These are phyloP conservation scores for Pachymerium ferrugineum DNA, from an alignment of 2,888 invertebrate species.

Conservation along the genomic window DNA sequence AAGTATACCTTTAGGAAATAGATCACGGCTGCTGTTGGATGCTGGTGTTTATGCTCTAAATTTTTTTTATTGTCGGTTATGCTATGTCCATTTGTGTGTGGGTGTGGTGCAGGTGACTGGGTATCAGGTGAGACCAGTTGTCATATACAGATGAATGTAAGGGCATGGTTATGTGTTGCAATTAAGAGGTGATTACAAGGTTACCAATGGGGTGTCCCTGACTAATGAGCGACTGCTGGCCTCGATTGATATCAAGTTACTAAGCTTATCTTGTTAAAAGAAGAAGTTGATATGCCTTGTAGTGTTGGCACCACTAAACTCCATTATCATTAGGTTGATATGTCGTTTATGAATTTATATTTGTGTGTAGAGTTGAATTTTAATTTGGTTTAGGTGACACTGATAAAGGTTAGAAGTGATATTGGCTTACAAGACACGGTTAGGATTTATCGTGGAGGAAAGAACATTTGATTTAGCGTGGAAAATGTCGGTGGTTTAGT, in stretches of 20 bases:
- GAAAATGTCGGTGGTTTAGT: no score
- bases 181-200: not conserved
- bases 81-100: not conserved
- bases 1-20: not conserved
- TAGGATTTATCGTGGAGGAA: no score
- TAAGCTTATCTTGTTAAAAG: not conserved
- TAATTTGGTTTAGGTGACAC: no score
- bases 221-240: not conserved
- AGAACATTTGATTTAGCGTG: no score
- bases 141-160: not conserved
- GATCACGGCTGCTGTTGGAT: conserved; percentile 1
- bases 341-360: not conserved
- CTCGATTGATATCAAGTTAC: conserved; percentile 4
- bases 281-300: not conserved
- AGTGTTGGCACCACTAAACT: no score
- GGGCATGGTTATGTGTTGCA: not conserved
- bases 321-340: not conserved
- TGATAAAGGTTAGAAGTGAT: no score
- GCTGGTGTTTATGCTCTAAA: not conserved
- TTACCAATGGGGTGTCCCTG: conserved; percentile 1
- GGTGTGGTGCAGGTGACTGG: not conserved
- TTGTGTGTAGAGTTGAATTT: not conserved
- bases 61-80: not conserved
- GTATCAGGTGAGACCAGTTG: not conserved
- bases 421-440: no score